phyloP scores from a whole-genome alignment of 2,113 vertebrate genomes.

The Bufo bufo region DNA sequence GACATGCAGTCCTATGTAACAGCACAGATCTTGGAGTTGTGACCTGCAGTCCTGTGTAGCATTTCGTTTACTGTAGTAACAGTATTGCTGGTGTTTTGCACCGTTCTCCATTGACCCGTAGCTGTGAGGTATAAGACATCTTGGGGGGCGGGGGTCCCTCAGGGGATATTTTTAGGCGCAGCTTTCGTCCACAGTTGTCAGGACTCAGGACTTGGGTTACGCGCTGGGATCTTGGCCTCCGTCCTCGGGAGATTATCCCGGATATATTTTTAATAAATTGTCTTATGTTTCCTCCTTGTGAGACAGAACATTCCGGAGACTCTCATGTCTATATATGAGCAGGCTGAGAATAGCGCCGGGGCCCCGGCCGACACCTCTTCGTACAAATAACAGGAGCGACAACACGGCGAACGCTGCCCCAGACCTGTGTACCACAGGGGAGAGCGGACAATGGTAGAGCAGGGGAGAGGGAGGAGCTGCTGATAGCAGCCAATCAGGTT shows the following conservation, averaged over 20 bases:
- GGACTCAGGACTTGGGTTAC: constrained; percentile 22
- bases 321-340: constrained; percentile 53
- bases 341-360: not conserved
- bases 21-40: no score
- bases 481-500: not conserved
- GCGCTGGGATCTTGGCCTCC: constrained; percentile 13
- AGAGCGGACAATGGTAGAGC: not conserved
- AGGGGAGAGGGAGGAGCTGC: not conserved
- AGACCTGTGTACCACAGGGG: not conserved
- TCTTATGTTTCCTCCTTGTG: constrained; percentile 50
- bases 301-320: constrained; percentile 34
- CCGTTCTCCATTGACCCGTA: not conserved
- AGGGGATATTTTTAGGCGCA: constrained; percentile 39
- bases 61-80: no score
- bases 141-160: not conserved
- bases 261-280: constrained; percentile 52
- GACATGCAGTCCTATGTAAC: no score
- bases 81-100: no score
- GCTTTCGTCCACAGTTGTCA: constrained; percentile 36
- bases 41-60: no score
- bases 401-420: not conserved
- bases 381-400: not conserved
- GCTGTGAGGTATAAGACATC: not conserved
- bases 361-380: not conserved
- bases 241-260: constrained; percentile 28